Conservation (phyloP, 2,888 invertebrate genomes). For the Mechanitis messenoides region DNA sequence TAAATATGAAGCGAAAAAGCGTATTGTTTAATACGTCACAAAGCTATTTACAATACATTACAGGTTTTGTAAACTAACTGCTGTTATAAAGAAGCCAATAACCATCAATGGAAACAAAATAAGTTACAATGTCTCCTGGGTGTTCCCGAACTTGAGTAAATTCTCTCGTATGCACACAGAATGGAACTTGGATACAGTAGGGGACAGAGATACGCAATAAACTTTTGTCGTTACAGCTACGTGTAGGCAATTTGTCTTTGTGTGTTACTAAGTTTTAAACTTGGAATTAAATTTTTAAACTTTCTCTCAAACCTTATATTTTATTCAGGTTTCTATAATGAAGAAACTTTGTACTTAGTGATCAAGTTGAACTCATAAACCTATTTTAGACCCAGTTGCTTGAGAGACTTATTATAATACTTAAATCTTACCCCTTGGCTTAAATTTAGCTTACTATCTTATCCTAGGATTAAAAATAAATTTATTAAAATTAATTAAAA, state of each 20-base stretch:
- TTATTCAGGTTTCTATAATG: too few species aligned
- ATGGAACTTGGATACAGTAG: constrained; percentile 20
- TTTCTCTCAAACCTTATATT: not conserved
- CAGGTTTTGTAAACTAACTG: too few species aligned
- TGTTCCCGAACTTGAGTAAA: constrained; percentile 26
- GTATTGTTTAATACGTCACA: too few species aligned
- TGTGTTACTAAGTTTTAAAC: constrained; percentile 17
- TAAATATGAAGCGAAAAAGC: too few species aligned
- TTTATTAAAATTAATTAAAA: too few species aligned
- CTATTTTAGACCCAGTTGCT: too few species aligned
- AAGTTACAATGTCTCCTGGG: constrained; percentile 23
- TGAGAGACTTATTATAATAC: not conserved
- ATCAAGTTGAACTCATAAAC: too few species aligned
- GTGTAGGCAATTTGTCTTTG: constrained; percentile 19
- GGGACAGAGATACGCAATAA: constrained; percentile 25
- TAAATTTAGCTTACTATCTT: too few species aligned
- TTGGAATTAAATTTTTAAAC: constrained; percentile 20
- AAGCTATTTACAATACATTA: too few species aligned
- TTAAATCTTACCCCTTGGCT: not conserved
- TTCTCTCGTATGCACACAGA: constrained; percentile 21
- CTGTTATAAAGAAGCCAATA: too few species aligned
- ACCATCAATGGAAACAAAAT: constrained; percentile 3
- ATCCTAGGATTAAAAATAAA: too few species aligned
- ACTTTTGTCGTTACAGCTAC: constrained; percentile 25
- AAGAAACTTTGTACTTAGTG: too few species aligned